Evolutionary conservation across 2,888 invertebrate genomes (phyloP).

Genomic region (Hydroisotoma schaefferi): DNA sequence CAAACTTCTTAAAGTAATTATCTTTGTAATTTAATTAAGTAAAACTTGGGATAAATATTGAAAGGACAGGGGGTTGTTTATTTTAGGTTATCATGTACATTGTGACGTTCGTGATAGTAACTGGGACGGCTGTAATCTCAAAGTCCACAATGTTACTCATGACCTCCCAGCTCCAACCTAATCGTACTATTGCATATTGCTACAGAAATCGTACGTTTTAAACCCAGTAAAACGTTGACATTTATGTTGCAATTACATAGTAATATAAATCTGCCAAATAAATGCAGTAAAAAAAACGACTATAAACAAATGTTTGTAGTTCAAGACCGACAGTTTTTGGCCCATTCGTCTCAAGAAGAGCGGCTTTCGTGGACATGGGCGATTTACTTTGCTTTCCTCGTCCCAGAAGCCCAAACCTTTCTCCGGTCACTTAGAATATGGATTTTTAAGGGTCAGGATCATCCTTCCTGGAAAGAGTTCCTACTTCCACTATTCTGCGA

Average conservation of each 20-base stretch:
- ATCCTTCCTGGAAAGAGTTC: constrained; percentile 34
- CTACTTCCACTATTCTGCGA: constrained; percentile 40
- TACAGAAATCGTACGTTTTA: constrained; percentile 20
- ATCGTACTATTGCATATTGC: constrained; percentile 53
- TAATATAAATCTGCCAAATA: no score
- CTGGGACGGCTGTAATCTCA: constrained; percentile 52
- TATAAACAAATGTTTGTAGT: constrained; percentile 9
- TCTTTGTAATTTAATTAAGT: neutral
- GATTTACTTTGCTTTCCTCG: constrained; percentile 49
- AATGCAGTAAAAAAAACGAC: no score
- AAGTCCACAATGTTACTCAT: constrained; percentile 53
- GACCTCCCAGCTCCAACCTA: constrained; percentile 51
- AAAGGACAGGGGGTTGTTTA: neutral
- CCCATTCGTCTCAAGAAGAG: constrained; percentile 44
- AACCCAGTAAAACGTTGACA: neutral
- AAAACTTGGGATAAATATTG: neutral
- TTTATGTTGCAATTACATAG: neutral
- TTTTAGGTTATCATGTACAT: constrained; percentile 52
- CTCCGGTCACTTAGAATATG: constrained; percentile 48
- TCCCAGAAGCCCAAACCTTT: constrained; percentile 50
- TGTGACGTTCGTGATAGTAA: constrained; percentile 53
- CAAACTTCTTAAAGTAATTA: constrained; percentile 49
- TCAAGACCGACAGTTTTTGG: constrained; percentile 29
- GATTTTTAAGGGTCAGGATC: constrained; percentile 48
- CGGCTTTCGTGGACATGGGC: constrained; percentile 51